These are phyloP conservation scores for Pheosia tremula DNA, from an alignment of 2,888 invertebrate genomes.

Conservation along the genomic window DNA sequence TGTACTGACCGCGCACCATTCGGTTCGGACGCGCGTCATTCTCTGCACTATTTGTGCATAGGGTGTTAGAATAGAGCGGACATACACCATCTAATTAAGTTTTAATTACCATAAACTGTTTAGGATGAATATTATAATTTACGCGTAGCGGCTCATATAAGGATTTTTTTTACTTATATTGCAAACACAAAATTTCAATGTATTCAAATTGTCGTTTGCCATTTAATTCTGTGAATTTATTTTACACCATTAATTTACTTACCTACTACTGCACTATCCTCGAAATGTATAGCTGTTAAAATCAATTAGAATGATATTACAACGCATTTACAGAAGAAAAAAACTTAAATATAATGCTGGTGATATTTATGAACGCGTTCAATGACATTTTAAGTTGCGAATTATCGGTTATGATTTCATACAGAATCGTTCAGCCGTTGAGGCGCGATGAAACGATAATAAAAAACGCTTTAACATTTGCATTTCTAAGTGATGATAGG, in stretches of 20 bases:
- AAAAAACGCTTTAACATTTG: constrained; percentile 2
- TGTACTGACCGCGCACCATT: constrained; percentile 76
- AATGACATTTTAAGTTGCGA: not conserved
- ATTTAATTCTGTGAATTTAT: too few species aligned
- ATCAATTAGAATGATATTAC: too few species aligned
- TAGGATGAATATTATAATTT: too few species aligned
- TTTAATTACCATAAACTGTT: not conserved
- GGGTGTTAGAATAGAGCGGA: constrained; percentile 69
- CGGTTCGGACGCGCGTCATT: constrained; percentile 64
- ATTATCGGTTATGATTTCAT: constrained; percentile 1
- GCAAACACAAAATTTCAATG: too few species aligned
- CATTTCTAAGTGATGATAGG: constrained; percentile 13
- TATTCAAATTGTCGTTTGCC: too few species aligned
- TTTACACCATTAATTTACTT: too few species aligned
- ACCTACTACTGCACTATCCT: too few species aligned
- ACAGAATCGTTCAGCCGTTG: not conserved
- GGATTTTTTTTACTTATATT: too few species aligned
- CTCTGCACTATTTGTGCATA: constrained; percentile 66
- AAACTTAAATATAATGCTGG: too few species aligned
- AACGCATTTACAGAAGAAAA: too few species aligned
- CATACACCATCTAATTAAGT: constrained; percentile 27
- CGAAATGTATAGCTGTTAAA: too few species aligned
- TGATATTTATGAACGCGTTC: not conserved
- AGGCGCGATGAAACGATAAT: constrained; percentile 1
- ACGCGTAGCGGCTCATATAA: too few species aligned